These are phyloP conservation scores for Ostrea edulis DNA, from an alignment of 1,140 invertebrate genomes.

Conservation along the genomic window DNA sequence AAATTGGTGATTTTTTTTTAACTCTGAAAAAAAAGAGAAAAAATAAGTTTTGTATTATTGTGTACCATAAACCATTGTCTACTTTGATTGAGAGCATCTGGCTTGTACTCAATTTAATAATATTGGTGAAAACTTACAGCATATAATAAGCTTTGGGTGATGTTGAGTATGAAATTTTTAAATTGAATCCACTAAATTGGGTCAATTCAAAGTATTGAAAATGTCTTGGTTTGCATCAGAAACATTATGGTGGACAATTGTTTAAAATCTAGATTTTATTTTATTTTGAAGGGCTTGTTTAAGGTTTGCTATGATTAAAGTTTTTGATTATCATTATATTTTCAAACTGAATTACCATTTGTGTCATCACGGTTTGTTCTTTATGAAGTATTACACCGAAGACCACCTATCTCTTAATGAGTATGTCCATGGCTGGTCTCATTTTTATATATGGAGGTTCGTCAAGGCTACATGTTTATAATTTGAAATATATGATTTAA, in stretches of 20 bases:
- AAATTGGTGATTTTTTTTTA: conserved; percentile 27
- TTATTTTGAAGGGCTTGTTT: neutral
- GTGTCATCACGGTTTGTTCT: neutral
- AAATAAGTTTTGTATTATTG: conserved; percentile 13
- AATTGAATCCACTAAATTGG: neutral
- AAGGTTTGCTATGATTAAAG: neutral
- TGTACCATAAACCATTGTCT: conserved; percentile 20
- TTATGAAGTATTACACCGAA: neutral
- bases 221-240: neutral
- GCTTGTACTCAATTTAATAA: conserved; percentile 19
- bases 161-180: neutral
- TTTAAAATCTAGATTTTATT: neutral
- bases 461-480: neutral
- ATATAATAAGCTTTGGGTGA: neutral
- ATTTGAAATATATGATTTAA: neutral
- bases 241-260: neutral
- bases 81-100: conserved; percentile 29
- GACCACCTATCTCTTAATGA: neutral
- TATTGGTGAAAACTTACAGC: conserved; percentile 17
- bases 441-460: neutral
- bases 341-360: neutral
- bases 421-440: neutral
- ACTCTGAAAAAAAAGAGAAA: conserved; percentile 15
- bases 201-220: neutral
- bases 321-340: too few species aligned